Evolutionary conservation across 2,888 invertebrate genomes (phyloP).

Genomic region (Drosophila infuscata): DNA sequence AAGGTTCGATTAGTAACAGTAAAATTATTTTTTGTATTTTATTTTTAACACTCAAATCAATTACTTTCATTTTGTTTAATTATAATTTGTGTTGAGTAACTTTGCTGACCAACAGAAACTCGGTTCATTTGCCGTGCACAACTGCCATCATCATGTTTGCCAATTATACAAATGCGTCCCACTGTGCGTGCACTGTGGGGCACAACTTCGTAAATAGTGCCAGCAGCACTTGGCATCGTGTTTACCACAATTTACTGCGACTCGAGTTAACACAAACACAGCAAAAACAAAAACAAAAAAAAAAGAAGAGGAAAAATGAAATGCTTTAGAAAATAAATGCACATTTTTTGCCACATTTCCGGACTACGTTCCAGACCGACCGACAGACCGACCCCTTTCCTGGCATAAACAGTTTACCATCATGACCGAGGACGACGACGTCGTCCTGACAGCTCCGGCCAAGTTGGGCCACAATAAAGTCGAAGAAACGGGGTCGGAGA

Average conservation of each 20-base stretch:
- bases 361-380: conserved; percentile 33
- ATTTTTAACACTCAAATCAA: background rate
- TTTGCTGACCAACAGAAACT: background rate
- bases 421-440: conserved; percentile 18
- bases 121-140: conserved; percentile 9
- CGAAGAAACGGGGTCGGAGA: conserved; percentile 60
- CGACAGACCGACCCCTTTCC: background rate
- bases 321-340: conserved; percentile 67
- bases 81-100: background rate
- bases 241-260: conserved; percentile 79
- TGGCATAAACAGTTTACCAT: conserved; percentile 37
- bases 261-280: conserved; percentile 69
- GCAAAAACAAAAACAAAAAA: conserved; percentile 6
- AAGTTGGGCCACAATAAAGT: conserved; percentile 63
- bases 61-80: background rate
- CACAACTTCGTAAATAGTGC: conserved; percentile 71
- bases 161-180: conserved; percentile 77
- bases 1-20: too few species aligned
- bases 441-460: conserved; percentile 44
- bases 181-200: conserved; percentile 77
- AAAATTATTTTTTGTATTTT: background rate
- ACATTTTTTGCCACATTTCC: conserved; percentile 78
- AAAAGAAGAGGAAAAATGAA: conserved; percentile 21
- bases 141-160: conserved; percentile 61
- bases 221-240: conserved; percentile 78